phyloP scores from a whole-genome alignment of 2,113 vertebrate genomes.

The Misgurnus mizolepis region DNA sequence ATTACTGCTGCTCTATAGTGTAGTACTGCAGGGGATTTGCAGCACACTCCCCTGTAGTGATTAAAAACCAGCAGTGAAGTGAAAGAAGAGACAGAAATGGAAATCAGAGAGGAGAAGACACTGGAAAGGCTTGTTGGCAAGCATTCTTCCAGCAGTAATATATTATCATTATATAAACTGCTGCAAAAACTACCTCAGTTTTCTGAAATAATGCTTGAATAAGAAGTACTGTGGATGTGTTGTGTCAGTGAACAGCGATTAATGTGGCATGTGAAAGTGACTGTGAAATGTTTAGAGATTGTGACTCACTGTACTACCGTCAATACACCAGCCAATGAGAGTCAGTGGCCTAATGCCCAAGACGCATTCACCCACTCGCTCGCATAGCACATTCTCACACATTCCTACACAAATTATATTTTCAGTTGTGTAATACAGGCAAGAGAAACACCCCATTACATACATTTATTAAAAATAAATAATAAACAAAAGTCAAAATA shows the following conservation, averaged over 20 bases:
- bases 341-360: slow-evolving; percentile 17
- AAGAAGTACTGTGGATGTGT: slow-evolving; percentile 15
- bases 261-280: slow-evolving; percentile 7
- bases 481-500: neutral
- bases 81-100: slow-evolving; percentile 24
- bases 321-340: slow-evolving; percentile 12
- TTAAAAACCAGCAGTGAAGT: slow-evolving; percentile 61
- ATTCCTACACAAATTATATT: neutral
- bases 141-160: slow-evolving; percentile 33
- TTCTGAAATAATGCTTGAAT: slow-evolving; percentile 43
- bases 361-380: slow-evolving; percentile 15
- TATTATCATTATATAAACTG: slow-evolving; percentile 26
- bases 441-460: neutral
- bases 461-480: slow-evolving; percentile 13
- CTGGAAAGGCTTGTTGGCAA: slow-evolving; percentile 19
- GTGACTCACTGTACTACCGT: slow-evolving; percentile 25
- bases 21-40: slow-evolving; percentile 18
- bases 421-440: neutral
- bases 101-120: slow-evolving; percentile 27
- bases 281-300: slow-evolving; percentile 1
- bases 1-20: neutral
- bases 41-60: slow-evolving; percentile 58
- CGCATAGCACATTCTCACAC: slow-evolving; percentile 17
- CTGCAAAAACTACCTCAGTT: slow-evolving; percentile 43
- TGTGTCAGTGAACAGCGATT: neutral